Conservation (phyloP, 2,888 invertebrate genomes). For the Pharmacophagus antenor region DNA sequence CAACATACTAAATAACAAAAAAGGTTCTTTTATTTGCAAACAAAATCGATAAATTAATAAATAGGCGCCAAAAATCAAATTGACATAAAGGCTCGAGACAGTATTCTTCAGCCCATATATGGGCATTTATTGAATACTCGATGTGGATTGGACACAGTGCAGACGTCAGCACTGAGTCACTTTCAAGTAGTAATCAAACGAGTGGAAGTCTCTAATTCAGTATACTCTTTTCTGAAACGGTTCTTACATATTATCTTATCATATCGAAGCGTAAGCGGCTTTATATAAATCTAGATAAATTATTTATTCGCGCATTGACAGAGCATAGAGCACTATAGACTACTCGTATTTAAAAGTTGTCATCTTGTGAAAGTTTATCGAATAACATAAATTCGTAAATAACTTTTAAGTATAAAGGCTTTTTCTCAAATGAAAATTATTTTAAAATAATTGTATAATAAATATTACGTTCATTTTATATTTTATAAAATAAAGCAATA, state of each 20-base stretch:
- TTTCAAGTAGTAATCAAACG: constrained; percentile 49
- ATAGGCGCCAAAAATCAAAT: constrained; percentile 46
- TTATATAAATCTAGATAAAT: constrained; percentile 42
- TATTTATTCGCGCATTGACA: constrained; percentile 38
- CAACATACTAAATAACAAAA: no score
- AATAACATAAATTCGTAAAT: constrained; percentile 14
- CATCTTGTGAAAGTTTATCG: constrained; percentile 41
- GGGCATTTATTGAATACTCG: constrained; percentile 82
- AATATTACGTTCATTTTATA: not conserved
- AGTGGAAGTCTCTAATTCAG: constrained; percentile 51
- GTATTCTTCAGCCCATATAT: constrained; percentile 81
- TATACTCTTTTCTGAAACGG: constrained; percentile 39
- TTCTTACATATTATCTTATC: constrained; percentile 53
- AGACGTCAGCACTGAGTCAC: constrained; percentile 69
- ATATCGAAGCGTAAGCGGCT: constrained; percentile 41
- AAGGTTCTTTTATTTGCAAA: not conserved
- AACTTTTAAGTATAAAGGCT: not conserved
- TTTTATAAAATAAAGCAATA: not conserved
- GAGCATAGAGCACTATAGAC: constrained; percentile 42
- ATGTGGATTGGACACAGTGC: constrained; percentile 76
- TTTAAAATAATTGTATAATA: not conserved
- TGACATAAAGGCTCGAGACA: constrained; percentile 43
- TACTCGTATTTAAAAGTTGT: constrained; percentile 55
- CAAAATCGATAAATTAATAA: not conserved
- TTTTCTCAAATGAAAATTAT: constrained; percentile 10